These are phyloP conservation scores for Bimastos eiseni DNA, from an alignment of 2,888 invertebrate genomes.

Conservation along the genomic window DNA sequence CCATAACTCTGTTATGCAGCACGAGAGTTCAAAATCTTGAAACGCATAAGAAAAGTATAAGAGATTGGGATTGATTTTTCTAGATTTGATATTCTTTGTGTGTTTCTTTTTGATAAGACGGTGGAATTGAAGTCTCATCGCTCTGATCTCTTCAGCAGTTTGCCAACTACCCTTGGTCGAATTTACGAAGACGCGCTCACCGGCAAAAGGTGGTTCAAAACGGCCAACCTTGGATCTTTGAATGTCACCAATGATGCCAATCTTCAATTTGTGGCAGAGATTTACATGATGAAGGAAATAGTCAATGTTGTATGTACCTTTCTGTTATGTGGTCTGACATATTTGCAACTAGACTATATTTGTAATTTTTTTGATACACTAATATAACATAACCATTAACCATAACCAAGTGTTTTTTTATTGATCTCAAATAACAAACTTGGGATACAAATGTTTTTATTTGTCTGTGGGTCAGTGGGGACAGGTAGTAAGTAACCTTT, in stretches of 20 bases:
- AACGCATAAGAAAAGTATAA: no score
- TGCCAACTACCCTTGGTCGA: conserved; percentile 51
- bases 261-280: conserved; percentile 52
- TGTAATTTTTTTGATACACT: no score
- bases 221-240: conserved; percentile 32
- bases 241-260: conserved; percentile 51
- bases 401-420: no score
- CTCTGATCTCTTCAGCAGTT: conserved; percentile 49
- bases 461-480: no score
- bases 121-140: conserved; percentile 54
- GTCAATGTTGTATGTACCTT: conserved; percentile 51
- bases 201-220: conserved; percentile 21
- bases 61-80: background rate
- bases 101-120: conserved; percentile 45
- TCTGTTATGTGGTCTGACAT: background rate
- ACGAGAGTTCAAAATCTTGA: no score
- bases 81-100: background rate
- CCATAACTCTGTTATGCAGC: no score
- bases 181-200: conserved; percentile 47
- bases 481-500: no score
- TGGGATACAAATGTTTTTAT: no score
- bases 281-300: conserved; percentile 56
- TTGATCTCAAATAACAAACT: no score
- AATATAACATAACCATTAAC: no score
- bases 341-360: background rate